A percentile compares a stretch with the other conserved stretches of the same genome.
These are phyloP conservation scores for Vannuccia rotundouncinata DNA, from an alignment of 2,888 invertebrate genomes.

Conservation along the genomic window DNA sequence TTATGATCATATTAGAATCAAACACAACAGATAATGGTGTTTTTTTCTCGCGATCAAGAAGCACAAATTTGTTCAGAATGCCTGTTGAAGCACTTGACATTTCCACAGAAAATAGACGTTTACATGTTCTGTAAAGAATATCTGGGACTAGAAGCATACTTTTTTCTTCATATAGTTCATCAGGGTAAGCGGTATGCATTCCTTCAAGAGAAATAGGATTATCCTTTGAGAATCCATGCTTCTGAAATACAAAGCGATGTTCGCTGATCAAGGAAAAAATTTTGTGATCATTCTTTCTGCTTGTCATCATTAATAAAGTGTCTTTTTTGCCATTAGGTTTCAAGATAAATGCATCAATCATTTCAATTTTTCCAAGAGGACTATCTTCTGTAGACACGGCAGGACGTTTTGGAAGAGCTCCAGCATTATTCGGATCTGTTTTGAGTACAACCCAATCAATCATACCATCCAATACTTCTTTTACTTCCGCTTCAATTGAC, in stretches of 20 bases:
- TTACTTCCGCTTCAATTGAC: neutral
- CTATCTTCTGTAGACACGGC: neutral
- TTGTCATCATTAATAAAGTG: constrained; percentile 30
- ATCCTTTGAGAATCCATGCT: constrained; percentile 37
- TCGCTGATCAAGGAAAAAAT: constrained; percentile 34
- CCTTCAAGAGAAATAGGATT: constrained; percentile 38
- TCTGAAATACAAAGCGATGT: constrained; percentile 30
- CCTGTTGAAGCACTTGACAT: neutral
- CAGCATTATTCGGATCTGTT: constrained; percentile 18
- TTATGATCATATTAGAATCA: neutral
- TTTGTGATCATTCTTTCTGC: constrained; percentile 6
- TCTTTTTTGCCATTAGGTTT: constrained; percentile 38
- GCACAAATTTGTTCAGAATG: constrained; percentile 30
- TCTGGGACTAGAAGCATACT: constrained; percentile 35
- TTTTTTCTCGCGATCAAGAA: constrained; percentile 34
- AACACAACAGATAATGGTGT: constrained; percentile 32
- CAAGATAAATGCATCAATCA: constrained; percentile 35
- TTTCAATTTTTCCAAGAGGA: constrained; percentile 3
- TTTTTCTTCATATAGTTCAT: constrained; percentile 35
- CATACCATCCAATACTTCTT: neutral
- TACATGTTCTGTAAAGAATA: constrained; percentile 31
- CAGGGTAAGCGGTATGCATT: constrained; percentile 39
- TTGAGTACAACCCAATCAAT: constrained; percentile 27
- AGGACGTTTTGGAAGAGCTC: neutral
- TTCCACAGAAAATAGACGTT: constrained; percentile 13